phyloP scores from a whole-genome alignment of 2,797 vertebrate species.

The Cuculus canorus region DNA sequence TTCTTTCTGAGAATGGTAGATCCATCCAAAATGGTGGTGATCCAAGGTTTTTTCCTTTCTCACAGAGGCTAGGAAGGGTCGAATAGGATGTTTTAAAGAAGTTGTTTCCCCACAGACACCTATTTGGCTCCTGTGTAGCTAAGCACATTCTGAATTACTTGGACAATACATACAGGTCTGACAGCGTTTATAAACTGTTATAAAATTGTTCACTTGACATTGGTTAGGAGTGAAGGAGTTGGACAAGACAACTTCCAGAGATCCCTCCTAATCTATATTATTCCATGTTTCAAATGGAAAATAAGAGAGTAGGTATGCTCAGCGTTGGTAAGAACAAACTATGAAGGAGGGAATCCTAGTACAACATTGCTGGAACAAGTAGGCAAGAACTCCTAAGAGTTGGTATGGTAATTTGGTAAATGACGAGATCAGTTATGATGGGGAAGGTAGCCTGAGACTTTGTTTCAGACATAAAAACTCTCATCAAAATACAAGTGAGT shows the following conservation, averaged over 20 bases:
- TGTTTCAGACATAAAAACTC: background rate
- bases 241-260: background rate
- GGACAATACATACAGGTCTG: background rate
- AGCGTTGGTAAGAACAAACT: background rate
- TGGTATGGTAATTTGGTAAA: background rate
- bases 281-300: background rate
- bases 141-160: background rate
- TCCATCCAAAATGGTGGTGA: too few relatives aligned
- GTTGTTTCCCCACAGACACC: background rate
- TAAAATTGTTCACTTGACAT: background rate
- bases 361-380: background rate
- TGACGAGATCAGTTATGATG: background rate
- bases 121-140: background rate
- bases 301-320: background rate
- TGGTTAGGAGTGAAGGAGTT: background rate
- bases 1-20: accelerated
- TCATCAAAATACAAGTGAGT: background rate
- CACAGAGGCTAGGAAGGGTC: background rate
- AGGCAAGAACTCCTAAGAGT: background rate
- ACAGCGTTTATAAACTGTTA: background rate
- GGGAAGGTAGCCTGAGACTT: background rate
- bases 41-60: background rate
- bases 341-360: background rate
- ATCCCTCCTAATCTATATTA: background rate
- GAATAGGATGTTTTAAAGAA: background rate